Conservation (phyloP, 2,888 invertebrate genomes). For the Drosophila subsilvestris region DNA sequence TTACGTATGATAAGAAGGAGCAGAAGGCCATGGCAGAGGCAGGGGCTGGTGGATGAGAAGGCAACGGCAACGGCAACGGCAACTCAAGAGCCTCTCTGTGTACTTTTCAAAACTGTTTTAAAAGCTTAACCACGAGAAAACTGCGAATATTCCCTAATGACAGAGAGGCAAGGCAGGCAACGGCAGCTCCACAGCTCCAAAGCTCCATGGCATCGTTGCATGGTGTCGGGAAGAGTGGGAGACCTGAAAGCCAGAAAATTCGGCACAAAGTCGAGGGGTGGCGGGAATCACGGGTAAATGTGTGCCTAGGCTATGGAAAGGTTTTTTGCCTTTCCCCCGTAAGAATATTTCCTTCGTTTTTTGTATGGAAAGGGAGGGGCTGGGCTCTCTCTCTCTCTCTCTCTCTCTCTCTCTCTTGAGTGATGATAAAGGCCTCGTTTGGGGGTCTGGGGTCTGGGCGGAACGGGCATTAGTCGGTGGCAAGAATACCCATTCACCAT, state of each 20-base stretch:
- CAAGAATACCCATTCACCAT: background rate
- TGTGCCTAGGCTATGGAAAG: slow-evolving; percentile 1
- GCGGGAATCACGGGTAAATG: slow-evolving; percentile 1
- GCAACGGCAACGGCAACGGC: background rate
- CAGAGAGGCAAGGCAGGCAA: slow-evolving; percentile 39
- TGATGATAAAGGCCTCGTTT: slow-evolving; percentile 27
- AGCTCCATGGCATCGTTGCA: background rate
- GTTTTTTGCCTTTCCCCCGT: background rate
- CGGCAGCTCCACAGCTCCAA: slow-evolving; percentile 4
- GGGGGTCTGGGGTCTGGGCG: slow-evolving; percentile 25
- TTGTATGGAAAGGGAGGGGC: background rate
- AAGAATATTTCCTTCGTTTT: slow-evolving; percentile 24
- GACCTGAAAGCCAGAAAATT: slow-evolving; percentile 27
- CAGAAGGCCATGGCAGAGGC: slow-evolving; percentile 11
- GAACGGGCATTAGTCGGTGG: slow-evolving; percentile 8
- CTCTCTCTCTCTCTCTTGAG: background rate
- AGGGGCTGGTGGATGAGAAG: background rate
- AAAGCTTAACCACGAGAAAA: slow-evolving; percentile 78
- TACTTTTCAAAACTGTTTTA: slow-evolving; percentile 77
- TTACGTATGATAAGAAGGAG: slow-evolving; percentile 28
- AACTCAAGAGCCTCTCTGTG: slow-evolving; percentile 35
- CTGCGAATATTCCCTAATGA: slow-evolving; percentile 79
- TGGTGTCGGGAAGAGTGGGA: slow-evolving; percentile 9
- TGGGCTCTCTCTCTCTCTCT: background rate
- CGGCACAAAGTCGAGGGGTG: slow-evolving; percentile 38